phyloP scores from a whole-genome alignment of 2,113 vertebrate species.

The Rhinoderma darwinii region DNA sequence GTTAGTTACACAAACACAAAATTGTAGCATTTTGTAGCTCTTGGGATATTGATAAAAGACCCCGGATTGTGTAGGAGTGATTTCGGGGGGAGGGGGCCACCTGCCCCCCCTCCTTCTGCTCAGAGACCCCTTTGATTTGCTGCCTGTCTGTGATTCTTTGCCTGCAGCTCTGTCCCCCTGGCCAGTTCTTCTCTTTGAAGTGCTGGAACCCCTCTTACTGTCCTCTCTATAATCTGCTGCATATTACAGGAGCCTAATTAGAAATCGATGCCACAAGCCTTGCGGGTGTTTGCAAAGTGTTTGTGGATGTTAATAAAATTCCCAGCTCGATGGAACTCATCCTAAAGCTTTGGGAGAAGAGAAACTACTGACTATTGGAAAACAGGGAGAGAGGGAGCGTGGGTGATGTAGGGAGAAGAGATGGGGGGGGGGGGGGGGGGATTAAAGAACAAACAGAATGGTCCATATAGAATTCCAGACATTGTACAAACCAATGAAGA shows the following conservation, averaged over 20 bases:
- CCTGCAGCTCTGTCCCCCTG: slow-evolving; percentile 43
- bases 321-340: slow-evolving; percentile 65
- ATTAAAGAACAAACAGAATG: slow-evolving; percentile 60
- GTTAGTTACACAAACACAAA: slow-evolving; percentile 57
- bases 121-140: slow-evolving; percentile 54
- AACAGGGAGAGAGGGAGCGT: slow-evolving; percentile 57
- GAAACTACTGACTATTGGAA: slow-evolving; percentile 54
- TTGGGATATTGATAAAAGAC: slow-evolving; percentile 58
- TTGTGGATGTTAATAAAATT: slow-evolving; percentile 86
- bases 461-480: slow-evolving; percentile 8
- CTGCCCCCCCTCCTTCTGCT: neutral
- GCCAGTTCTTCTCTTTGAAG: slow-evolving; percentile 51
- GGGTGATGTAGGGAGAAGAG: slow-evolving; percentile 65
- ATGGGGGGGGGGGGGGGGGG: slow-evolving; percentile 61
- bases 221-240: slow-evolving; percentile 75
- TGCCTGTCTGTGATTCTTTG: slow-evolving; percentile 30
- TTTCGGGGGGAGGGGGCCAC: slow-evolving; percentile 18
- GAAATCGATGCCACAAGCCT: slow-evolving; percentile 84
- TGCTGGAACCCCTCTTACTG: slow-evolving; percentile 10
- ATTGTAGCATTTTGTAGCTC: slow-evolving; percentile 39
- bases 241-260: slow-evolving; percentile 84
- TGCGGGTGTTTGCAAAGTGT: slow-evolving; percentile 84
- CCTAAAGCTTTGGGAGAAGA: slow-evolving; percentile 66
- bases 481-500: neutral
- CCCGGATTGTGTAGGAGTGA: slow-evolving; percentile 56